Percentiles rank a stretch among this genome's conserved stretches.
phyloP scores from a whole-genome alignment of 1,140 invertebrate genomes.

The Thalassaphorura encarpata region DNA sequence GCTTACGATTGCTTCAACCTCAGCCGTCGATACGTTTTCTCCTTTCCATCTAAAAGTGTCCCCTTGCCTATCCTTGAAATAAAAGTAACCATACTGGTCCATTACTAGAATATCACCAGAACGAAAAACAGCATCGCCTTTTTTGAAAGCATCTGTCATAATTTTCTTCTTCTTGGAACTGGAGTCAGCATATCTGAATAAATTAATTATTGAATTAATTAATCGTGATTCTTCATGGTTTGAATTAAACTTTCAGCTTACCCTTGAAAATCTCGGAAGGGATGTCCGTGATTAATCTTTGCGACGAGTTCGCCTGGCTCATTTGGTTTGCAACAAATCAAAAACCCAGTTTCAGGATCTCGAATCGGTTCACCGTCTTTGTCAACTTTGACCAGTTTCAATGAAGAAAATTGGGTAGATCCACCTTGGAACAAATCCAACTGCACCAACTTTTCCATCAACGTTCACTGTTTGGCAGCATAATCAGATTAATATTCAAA shows the following conservation, averaged over 20 bases:
- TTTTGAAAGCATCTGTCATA: conserved; percentile 46
- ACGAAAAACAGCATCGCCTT: conserved; percentile 51
- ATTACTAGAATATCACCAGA: conserved; percentile 46
- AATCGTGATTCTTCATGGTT: not conserved
- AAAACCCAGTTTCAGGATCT: conserved; percentile 47
- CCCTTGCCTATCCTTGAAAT: conserved; percentile 53
- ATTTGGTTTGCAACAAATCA: conserved; percentile 52
- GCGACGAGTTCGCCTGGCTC: conserved; percentile 70
- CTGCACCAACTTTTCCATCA: conserved; percentile 55
- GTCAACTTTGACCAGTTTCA: conserved; percentile 10
- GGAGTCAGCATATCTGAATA: conserved; percentile 51
- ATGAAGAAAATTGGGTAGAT: conserved; percentile 53
- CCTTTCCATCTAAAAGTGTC: conserved; percentile 74
- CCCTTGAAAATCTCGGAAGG: conserved; percentile 46
- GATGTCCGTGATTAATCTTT: conserved; percentile 50
- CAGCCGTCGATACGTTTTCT: conserved; percentile 89
- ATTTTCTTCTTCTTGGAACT: conserved; percentile 53
- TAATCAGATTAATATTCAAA: not conserved
- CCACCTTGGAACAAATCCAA: conserved; percentile 76
- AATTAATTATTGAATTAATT: not conserved
- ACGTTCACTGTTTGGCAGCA: conserved; percentile 46
- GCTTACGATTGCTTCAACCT: conserved; percentile 88
- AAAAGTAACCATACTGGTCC: conserved; percentile 53
- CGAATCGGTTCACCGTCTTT: conserved; percentile 68
- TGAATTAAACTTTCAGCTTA: conserved; percentile 44